Evolutionary conservation across 2,888 invertebrate species (phyloP), one percentile per base, ranked within the genome.

Genomic region (Amphiduros pacificus): DNA sequence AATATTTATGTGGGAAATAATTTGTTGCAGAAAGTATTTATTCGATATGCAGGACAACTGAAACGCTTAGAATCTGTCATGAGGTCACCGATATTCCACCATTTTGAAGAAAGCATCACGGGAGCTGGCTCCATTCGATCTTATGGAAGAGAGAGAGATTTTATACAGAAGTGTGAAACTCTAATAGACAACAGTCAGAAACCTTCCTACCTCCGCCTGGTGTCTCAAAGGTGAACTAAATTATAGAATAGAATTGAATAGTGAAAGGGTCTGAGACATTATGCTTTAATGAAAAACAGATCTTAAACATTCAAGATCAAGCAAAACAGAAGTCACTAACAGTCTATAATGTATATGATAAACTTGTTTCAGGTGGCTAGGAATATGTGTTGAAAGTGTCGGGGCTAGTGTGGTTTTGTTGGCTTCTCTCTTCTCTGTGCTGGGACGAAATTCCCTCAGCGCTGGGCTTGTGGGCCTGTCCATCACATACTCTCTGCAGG

Each of bases 401-500:
- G 71, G 68, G 5, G 68, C 67, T 55, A 4, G 66, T 22, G 54
- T 68, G 22, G 60, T 71, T 3, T 61, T 71, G 36, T 66, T 63
- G 55, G 61, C 69, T 2, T 63, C 65, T 14, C 4, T 71, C 5
- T 59, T 70, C 51, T 63, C 68, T 2, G 64, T 65, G 3, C 24
- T 60, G 6, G 54, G 61, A 24, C 50, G 62, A 24, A 61, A 68
- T 50, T 60, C n/a, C n/a, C 36, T 66, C 11, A 56, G 60, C 31
- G 51, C 69, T 3, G 64, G 69, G 11, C 49, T 68, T 29, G 64
- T 63, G 3, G 70, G 69, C 2, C 55, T 70, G 40, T 65, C 70
- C 0, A 31, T 70, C 6, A 53, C 70, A n/a, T 70, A 63, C 51
- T 66, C 70, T 31, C 58, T 69, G 11, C 70, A 70, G 64, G 70